These are phyloP conservation scores for Drosophila nr. medialis DNA, from an alignment of 2,888 invertebrate genomes.

Conservation along the genomic window DNA sequence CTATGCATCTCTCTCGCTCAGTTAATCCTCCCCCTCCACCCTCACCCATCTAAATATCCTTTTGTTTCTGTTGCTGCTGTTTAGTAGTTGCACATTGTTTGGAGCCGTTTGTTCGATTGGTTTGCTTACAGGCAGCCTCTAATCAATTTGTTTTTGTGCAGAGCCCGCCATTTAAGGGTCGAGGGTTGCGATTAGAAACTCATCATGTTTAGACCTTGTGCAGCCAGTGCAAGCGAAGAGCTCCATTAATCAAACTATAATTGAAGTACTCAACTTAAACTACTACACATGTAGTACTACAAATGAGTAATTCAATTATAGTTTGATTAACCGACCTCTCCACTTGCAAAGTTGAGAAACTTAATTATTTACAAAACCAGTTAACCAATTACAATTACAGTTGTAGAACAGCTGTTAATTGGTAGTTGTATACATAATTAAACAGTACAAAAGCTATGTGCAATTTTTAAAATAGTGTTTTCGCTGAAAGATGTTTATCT, in stretches of 20 bases:
- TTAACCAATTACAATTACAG: background rate
- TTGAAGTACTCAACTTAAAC: too few species aligned
- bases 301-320: background rate
- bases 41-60: background rate
- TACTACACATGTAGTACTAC: background rate
- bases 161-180: slow-evolving; percentile 6
- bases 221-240: background rate
- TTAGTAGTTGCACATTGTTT: slow-evolving; percentile 34
- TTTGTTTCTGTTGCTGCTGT: background rate
- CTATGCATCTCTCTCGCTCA: slow-evolving; percentile 4
- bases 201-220: background rate
- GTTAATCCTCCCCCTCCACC: background rate
- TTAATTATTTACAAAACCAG: background rate
- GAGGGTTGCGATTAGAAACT: background rate
- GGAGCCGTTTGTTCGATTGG: slow-evolving; percentile 32
- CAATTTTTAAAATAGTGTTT: background rate
- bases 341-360: background rate
- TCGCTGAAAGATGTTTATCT: background rate
- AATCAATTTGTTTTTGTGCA: slow-evolving; percentile 20
- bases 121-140: slow-evolving; percentile 11
- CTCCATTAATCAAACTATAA: too few species aligned
- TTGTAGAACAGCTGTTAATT: background rate
- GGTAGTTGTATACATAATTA: background rate
- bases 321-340: background rate
- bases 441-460: background rate